phyloP scores from a whole-genome alignment of 2,797 vertebrate species.

The Champsocephalus esox region DNA sequence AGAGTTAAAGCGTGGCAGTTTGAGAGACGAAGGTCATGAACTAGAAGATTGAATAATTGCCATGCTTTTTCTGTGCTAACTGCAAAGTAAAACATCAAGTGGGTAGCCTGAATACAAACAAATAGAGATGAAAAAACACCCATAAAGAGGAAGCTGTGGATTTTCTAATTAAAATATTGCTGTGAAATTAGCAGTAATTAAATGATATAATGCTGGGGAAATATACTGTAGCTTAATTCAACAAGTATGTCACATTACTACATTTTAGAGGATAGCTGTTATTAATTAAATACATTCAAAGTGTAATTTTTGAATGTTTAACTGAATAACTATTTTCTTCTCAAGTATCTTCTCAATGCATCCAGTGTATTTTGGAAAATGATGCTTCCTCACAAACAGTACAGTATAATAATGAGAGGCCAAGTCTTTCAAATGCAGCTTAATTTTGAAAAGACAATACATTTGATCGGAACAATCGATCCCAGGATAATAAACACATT shows the following conservation, averaged over 20 bases:
- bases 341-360: neutral
- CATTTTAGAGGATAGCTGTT: neutral
- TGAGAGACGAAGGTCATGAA: constrained; percentile 59
- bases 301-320: neutral
- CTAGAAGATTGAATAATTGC: constrained; percentile 62
- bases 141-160: constrained; percentile 14
- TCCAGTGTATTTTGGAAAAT: neutral
- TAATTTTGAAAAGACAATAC: constrained; percentile 37
- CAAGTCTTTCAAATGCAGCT: constrained; percentile 23
- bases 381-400: neutral
- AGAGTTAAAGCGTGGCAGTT: constrained; percentile 42
- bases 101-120: constrained; percentile 42
- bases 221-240: constrained; percentile 14
- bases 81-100: constrained; percentile 49
- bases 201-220: constrained; percentile 10
- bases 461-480: constrained; percentile 49
- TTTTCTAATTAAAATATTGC: constrained; percentile 43
- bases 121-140: constrained; percentile 38
- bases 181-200: constrained; percentile 38
- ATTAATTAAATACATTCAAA: neutral
- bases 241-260: neutral
- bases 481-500: constrained; percentile 50
- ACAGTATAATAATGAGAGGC: neutral
- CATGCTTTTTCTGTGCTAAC: constrained; percentile 33
- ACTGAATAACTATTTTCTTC: neutral